These are phyloP conservation scores for Griposia aprilina DNA, from an alignment of 2,888 invertebrate species.

Conservation along the genomic window DNA sequence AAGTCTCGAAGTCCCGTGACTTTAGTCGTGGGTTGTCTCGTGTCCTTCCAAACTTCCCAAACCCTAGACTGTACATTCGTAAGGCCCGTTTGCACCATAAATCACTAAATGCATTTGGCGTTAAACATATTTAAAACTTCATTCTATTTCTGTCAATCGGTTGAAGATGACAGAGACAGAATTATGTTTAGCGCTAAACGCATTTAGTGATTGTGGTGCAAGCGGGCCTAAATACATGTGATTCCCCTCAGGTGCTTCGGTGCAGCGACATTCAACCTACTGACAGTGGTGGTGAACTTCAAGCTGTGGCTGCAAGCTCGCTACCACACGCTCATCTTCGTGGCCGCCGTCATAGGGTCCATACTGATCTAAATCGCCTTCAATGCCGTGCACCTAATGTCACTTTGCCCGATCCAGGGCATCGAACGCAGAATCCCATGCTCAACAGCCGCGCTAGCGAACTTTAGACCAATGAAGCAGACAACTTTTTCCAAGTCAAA, in stretches of 20 bases:
- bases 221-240: neutral
- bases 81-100: neutral
- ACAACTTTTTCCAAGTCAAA: no score
- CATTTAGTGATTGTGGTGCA: neutral
- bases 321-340: slow-evolving; percentile 90
- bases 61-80: neutral
- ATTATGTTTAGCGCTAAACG: neutral
- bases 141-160: neutral
- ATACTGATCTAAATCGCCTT: slow-evolving; percentile 89
- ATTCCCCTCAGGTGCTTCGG: slow-evolving; percentile 89
- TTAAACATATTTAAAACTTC: neutral
- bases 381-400: no score
- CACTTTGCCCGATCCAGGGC: no score
- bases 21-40: no score
- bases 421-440: no score
- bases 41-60: no score
- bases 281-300: slow-evolving; percentile 90
- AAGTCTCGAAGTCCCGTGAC: no score
- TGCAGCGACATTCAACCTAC: slow-evolving; percentile 90
- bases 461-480: no score
- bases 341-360: slow-evolving; percentile 85
- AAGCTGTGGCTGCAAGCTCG: slow-evolving; percentile 92
- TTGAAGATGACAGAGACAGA: neutral
- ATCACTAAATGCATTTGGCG: neutral
- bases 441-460: no score